Conservation (phyloP, 2,113 vertebrate genomes). For the Oryzias celebensis region DNA sequence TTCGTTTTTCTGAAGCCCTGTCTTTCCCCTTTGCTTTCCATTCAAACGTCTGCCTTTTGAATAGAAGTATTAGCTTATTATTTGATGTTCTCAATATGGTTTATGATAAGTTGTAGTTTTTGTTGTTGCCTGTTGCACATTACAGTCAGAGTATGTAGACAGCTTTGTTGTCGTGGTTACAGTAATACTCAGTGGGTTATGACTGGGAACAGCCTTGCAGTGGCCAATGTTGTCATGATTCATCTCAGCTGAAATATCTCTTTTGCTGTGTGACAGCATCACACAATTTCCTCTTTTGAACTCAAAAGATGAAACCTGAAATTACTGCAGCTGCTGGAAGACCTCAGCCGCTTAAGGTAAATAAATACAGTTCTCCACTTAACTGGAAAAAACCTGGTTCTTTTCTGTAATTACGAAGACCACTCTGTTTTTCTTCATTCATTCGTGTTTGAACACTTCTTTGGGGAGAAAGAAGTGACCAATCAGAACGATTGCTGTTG, state of each 20-base stretch:
- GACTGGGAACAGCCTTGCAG: neutral
- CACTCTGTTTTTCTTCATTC: neutral
- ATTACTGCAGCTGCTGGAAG: constrained; percentile 1
- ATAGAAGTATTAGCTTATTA: too few relatives aligned
- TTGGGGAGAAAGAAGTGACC: neutral
- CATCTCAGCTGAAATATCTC: neutral
- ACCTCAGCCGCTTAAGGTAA: constrained; percentile 1
- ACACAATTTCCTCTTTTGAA: neutral
- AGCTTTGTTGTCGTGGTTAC: constrained; percentile 5
- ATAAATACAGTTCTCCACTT: constrained; percentile 1
- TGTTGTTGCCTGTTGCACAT: neutral
- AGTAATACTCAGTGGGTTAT: constrained; percentile 4
- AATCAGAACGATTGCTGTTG: neutral
- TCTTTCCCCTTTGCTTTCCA: too few relatives aligned
- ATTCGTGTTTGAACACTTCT: neutral
- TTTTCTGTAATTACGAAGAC: neutral
- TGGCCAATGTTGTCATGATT: neutral
- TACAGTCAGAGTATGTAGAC: neutral
- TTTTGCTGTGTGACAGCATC: constrained; percentile 4
- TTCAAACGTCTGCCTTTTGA: too few relatives aligned
- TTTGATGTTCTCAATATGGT: too few relatives aligned
- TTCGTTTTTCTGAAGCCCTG: too few relatives aligned
- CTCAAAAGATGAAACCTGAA: constrained; percentile 1
- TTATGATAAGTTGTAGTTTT: constrained; percentile 2
- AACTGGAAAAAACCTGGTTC: constrained; percentile 5